Base-by-base conservation (phyloP, 2,888 invertebrate species). In the Apodemia mormo region DNA sequence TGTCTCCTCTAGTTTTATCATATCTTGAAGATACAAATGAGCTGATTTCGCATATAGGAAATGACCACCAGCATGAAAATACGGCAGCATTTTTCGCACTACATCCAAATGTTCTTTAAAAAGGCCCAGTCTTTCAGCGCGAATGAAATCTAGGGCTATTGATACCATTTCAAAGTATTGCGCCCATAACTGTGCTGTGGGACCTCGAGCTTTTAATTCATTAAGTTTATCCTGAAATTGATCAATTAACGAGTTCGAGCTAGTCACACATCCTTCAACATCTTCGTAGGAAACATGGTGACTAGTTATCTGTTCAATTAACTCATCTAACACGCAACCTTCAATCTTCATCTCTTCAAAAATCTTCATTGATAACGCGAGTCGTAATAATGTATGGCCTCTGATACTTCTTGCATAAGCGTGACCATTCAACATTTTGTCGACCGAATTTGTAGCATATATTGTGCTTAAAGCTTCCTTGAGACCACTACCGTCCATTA, bases 401-500 rank as follows among this genome's bases (percentile, higher is more conserved):
- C 71, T 72, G 58, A 75, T 66, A 67, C 73, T 72, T 69, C 74
- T 68, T 40, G 69, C 56, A 68, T 72, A 75, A 54, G 74, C 74
- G 70, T 75, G 73, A 58, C 74, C 75, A 33, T 54, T 66, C 12
- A 76, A 64, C 68, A 74, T 72, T 65, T 75, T 73, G 56, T 74
- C 73, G 14, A 73, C 40, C 33, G 68, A 72, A 76, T 72, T 72
- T 45, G 68, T 12, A n/a, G 72, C 74, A 71, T 81, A 85, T 68
- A 82, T 79, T 12, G 30, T 29, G 45, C 68, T 43, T 1, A 81
- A 68, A 9, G 75, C 70, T 73, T 86, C 82, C 75, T 82, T 80
- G 22, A 87, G 49, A 8, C 87, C 86, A 74, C 85, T 87, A 70
- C 86, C 85, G 67, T 75, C 72, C 85, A 88, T 88, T 70, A 86